A percentile compares a stretch with the other conserved stretches of the same genome.
These are phyloP conservation scores for Clostera curtula DNA, from an alignment of 2,888 invertebrate species.

Conservation along the genomic window DNA sequence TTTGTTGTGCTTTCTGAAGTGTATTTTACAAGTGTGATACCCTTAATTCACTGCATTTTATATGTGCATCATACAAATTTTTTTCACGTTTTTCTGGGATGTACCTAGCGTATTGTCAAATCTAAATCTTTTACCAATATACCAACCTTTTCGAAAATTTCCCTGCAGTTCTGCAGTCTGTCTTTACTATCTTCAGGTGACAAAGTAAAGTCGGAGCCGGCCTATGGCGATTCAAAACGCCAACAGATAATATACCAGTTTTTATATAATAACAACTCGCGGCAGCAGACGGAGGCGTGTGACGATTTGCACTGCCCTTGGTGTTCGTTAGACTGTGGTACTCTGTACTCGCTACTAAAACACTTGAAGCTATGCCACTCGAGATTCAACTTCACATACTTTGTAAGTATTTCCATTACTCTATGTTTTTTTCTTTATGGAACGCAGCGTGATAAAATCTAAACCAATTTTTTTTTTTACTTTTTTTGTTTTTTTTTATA, in stretches of 20 bases:
- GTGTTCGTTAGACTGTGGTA: constrained; percentile 93
- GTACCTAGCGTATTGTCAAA: too few species aligned
- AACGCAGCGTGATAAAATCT: neutral
- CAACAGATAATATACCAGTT: constrained; percentile 96
- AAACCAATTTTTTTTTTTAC: neutral
- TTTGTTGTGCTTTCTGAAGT: too few species aligned
- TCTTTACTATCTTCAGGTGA: constrained; percentile 30
- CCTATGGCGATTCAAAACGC: constrained; percentile 51
- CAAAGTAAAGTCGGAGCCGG: constrained; percentile 38
- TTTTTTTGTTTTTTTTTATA: too few species aligned
- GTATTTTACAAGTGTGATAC: too few species aligned
- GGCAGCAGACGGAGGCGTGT: constrained; percentile 96
- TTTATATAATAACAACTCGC: constrained; percentile 94
- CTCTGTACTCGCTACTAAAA: constrained; percentile 91
- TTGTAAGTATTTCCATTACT: constrained; percentile 72
- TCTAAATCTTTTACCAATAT: too few species aligned
- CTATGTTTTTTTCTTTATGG: neutral
- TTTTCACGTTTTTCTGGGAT: too few species aligned
- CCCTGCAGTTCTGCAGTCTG: too few species aligned
- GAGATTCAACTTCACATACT: constrained; percentile 93
- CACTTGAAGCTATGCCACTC: constrained; percentile 96
- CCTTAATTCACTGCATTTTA: too few species aligned
- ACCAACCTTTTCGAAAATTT: too few species aligned
- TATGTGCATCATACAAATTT: too few species aligned
- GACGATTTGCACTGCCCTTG: constrained; percentile 96